phyloP scores from a whole-genome alignment of 2,113 vertebrate species.

The Scomber colias region DNA sequence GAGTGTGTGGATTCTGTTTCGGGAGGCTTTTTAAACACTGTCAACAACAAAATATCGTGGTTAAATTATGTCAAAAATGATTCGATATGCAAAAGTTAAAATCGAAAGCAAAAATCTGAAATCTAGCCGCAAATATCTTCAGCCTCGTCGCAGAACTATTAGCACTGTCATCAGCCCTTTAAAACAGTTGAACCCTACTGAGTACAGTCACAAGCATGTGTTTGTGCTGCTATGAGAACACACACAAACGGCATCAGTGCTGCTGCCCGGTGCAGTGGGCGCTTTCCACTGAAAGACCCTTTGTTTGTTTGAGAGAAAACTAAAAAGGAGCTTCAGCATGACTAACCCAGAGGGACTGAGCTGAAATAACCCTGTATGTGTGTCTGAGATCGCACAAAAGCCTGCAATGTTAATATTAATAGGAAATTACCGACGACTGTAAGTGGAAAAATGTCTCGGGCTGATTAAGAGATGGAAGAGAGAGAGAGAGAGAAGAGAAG shows the following conservation, averaged over 20 bases:
- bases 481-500: background rate
- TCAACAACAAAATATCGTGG: background rate
- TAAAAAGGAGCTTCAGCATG: slow-evolving; percentile 70
- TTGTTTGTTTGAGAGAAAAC: slow-evolving; percentile 63
- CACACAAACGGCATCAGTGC: slow-evolving; percentile 58
- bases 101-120: background rate
- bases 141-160: slow-evolving; percentile 7
- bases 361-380: slow-evolving; percentile 56
- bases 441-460: slow-evolving; percentile 8
- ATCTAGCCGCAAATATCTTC: background rate
- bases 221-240: slow-evolving; percentile 62
- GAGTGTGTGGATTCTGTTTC: background rate
- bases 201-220: slow-evolving; percentile 71
- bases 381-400: slow-evolving; percentile 49
- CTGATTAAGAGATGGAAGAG: background rate
- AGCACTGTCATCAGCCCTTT: slow-evolving; percentile 5
- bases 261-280: slow-evolving; percentile 67
- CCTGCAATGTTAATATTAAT: slow-evolving; percentile 45
- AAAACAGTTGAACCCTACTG: slow-evolving; percentile 20
- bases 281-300: slow-evolving; percentile 70
- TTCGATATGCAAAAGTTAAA: background rate
- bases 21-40: background rate
- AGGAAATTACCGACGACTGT: slow-evolving; percentile 3
- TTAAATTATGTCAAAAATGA: no score
- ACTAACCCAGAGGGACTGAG: slow-evolving; percentile 65